Percentiles rank a stretch among this genome's conserved stretches.
Evolutionary conservation across 1,140 invertebrate genomes (phyloP).

Genomic region (Triops longicaudatus): DNA sequence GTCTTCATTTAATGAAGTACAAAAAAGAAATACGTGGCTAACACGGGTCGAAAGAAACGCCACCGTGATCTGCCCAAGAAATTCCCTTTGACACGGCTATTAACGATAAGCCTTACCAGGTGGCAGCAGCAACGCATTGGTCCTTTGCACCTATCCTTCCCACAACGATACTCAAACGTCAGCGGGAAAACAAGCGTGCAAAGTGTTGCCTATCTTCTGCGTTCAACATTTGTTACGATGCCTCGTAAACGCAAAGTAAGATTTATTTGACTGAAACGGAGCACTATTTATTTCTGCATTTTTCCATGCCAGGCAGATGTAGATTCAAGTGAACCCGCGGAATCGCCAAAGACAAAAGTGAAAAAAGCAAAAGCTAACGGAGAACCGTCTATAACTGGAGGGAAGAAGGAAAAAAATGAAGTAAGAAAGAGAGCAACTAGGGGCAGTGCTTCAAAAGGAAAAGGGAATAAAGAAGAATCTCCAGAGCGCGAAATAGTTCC

Average conservation of each 20-base stretch:
- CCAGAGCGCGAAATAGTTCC: neutral
- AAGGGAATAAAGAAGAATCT: neutral
- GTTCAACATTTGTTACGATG: neutral
- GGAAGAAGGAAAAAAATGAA: neutral
- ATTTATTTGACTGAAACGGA: neutral
- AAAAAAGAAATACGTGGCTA: no score
- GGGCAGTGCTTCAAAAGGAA: neutral
- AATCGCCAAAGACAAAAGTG: no score
- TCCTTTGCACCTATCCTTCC: neutral
- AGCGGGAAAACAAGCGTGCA: neutral
- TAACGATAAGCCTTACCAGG: neutral
- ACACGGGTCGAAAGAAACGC: no score
- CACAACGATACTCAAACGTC: neutral
- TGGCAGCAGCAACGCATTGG: neutral
- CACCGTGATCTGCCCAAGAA: no score
- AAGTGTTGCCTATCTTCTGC: neutral
- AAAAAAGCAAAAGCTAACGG: no score
- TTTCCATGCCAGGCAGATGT: neutral
- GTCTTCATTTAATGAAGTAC: no score
- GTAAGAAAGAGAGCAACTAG: neutral
- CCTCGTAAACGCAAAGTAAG: conserved; percentile 1
- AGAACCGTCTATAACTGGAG: neutral
- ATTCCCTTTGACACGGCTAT: neutral
- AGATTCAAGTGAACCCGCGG: neutral
- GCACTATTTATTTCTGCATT: neutral